Base-by-base conservation (phyloP, 53 echinoderm and acorn worm genomes). In the Paelopatides confundens region DNA sequence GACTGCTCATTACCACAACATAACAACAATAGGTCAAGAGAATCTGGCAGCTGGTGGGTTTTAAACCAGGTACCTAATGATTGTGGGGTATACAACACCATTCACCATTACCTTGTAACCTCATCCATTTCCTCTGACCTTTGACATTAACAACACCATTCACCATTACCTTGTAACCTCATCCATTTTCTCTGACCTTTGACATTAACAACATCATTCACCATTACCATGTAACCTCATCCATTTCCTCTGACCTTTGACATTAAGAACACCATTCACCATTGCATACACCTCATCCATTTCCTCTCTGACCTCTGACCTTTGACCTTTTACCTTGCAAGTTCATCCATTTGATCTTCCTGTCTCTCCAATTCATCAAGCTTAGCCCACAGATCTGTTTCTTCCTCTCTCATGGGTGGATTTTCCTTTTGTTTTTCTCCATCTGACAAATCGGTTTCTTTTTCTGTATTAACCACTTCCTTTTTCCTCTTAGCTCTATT, bases 301-400 rank as follows among this genome's bases (percentile, higher is more conserved):
- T 53, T 53, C 10, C 2, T 48, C 9, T 48, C 48, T 48, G n/a
- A n/a, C n/a, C 48, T 48, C 48, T 48, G 8, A 53, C 10, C 53
- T 53, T 53, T 53, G 12, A 23, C n/a, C 5, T 33, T 6, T 50
- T 53, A 79, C 81, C 81, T 50, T 81, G 81, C 81, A 21, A 95
- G 29, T 84, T 97, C 97, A 87, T 95, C 97, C 39, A 95, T 69
- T 43, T 95, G 93, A 35, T 97, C 95, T 81, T 97, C 97, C 63
- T 90, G 93, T 62, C 74, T 87, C 87, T 97, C 95, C 50, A 97
- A 79, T 35, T 86, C 90, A 86, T 97, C 97, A 47, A 97, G 78
- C 62, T 95, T 71, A 0, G 95, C 97, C 95, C 93, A 95, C 47
- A 97, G 10, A 63, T 78, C 54, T 91, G 88, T 27, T 92, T 88